Percentiles rank a stretch among this genome's conserved stretches.
Conservation (phyloP, 2,888 invertebrate species). For the Craniophora ligustri region DNA sequence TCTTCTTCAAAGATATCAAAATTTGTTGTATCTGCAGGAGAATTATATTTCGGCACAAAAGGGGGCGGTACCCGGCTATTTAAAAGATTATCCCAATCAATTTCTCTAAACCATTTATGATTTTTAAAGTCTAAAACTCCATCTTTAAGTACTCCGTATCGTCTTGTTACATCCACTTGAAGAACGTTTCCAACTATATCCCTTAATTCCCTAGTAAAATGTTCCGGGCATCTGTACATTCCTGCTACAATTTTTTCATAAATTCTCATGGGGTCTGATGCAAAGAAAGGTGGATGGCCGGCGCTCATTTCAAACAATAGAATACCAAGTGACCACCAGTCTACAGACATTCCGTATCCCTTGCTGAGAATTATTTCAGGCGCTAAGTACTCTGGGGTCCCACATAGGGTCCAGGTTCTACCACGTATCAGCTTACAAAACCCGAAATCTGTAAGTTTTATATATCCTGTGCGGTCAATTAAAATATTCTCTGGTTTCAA, state of each 20-base stretch:
- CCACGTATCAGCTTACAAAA: slow-evolving; percentile 94
- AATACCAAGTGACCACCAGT: slow-evolving; percentile 98
- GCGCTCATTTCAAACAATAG: slow-evolving; percentile 96
- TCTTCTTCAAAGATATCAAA: slow-evolving; percentile 91
- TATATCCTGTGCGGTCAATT: slow-evolving; percentile 93
- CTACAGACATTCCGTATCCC: slow-evolving; percentile 97
- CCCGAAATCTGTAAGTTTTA: slow-evolving; percentile 97
- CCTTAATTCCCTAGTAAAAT: slow-evolving; percentile 94
- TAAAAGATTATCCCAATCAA: slow-evolving; percentile 96
- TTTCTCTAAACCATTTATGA: slow-evolving; percentile 96
- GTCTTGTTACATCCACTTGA: slow-evolving; percentile 87
- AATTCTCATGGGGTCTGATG: slow-evolving; percentile 97
- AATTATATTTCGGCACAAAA: slow-evolving; percentile 89
- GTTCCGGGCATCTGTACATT: slow-evolving; percentile 94
- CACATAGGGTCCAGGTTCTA: slow-evolving; percentile 97
- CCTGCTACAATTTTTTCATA: slow-evolving; percentile 98
- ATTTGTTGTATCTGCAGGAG: slow-evolving; percentile 91
- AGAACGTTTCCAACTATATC: slow-evolving; percentile 94
- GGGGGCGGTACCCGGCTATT: slow-evolving; percentile 92
- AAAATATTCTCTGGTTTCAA: slow-evolving; percentile 97
- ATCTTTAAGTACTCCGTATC: slow-evolving; percentile 96
- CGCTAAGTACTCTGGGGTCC: slow-evolving; percentile 99
- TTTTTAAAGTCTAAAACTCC: slow-evolving; percentile 97
- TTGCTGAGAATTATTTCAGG: slow-evolving; percentile 97
- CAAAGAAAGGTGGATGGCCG: slow-evolving; percentile 97